Percentiles rank a stretch among this genome's conserved stretches.
Evolutionary conservation across 2,113 vertebrate species (phyloP).

Genomic region (Hucho hucho): DNA sequence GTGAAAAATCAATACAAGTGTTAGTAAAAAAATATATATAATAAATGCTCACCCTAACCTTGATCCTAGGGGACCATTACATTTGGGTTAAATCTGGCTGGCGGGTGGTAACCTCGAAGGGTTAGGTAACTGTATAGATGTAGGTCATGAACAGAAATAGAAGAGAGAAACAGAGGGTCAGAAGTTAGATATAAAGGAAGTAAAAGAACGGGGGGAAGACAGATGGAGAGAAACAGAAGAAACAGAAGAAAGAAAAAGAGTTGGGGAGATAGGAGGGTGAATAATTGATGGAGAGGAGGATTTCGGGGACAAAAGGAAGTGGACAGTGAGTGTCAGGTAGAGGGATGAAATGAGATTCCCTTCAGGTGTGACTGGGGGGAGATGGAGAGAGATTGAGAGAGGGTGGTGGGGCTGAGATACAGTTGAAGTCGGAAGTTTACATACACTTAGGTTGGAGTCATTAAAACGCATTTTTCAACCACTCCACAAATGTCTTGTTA

Average conservation of each 20-base stretch:
- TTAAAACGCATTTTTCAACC: no score
- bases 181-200: neutral
- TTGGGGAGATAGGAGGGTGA: neutral
- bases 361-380: constrained; percentile 30
- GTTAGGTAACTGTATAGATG: no score
- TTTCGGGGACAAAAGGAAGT: constrained; percentile 27
- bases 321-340: constrained; percentile 48
- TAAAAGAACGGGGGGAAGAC: neutral
- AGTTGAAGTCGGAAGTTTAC: no score
- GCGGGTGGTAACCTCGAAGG: no score
- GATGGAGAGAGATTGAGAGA: neutral
- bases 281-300: constrained; percentile 4
- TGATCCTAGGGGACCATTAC: no score
- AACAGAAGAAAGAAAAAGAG: neutral
- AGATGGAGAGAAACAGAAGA: constrained; percentile 29
- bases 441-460: no score
- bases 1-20: neutral
- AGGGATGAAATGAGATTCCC: constrained; percentile 47
- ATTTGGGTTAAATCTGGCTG: no score
- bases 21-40: no score
- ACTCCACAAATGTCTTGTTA: no score
- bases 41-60: no score
- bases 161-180: no score
- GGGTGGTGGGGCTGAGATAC: neutral
- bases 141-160: no score